Conservation (phyloP, 2,888 invertebrate species). For the Carabus problematicus region DNA sequence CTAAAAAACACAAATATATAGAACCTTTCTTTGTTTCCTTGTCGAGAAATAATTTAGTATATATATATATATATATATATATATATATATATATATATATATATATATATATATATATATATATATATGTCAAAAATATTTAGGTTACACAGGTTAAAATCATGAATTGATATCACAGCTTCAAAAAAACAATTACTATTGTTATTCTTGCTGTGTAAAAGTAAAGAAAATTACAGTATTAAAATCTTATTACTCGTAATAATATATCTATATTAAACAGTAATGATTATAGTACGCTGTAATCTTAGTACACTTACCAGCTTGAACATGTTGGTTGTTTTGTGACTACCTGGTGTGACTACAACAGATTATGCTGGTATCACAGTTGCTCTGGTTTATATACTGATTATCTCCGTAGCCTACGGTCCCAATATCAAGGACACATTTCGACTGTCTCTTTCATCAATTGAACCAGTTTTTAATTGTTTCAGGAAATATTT, state of each 20-base stretch:
- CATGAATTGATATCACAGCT: too few relatives aligned
- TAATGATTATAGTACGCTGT: too few relatives aligned
- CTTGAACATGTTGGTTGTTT: slow-evolving; percentile 48
- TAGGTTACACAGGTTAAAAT: too few relatives aligned
- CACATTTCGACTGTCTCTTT: background rate
- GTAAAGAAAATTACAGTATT: background rate
- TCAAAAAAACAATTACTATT: background rate
- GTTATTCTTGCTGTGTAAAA: background rate
- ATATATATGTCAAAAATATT: slow-evolving; percentile 10
- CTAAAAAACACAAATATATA: slow-evolving; percentile 10
- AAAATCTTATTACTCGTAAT: too few relatives aligned
- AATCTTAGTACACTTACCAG: slow-evolving; percentile 45
- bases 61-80: background rate
- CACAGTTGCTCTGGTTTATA: slow-evolving; percentile 9
- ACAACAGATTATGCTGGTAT: slow-evolving; percentile 21
- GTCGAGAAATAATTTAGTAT: background rate
- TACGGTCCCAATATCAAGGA: background rate
- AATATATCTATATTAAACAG: too few relatives aligned
- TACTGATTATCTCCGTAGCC: slow-evolving; percentile 5
- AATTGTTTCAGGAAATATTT: background rate
- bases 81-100: slow-evolving; percentile 14
- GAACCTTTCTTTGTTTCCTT: too few relatives aligned
- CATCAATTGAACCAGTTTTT: slow-evolving; percentile 1
- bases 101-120: too few relatives aligned
- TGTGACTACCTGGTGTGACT: slow-evolving; percentile 38